Conservation (phyloP, 2,113 vertebrate genomes). For the Passer montanus region DNA sequence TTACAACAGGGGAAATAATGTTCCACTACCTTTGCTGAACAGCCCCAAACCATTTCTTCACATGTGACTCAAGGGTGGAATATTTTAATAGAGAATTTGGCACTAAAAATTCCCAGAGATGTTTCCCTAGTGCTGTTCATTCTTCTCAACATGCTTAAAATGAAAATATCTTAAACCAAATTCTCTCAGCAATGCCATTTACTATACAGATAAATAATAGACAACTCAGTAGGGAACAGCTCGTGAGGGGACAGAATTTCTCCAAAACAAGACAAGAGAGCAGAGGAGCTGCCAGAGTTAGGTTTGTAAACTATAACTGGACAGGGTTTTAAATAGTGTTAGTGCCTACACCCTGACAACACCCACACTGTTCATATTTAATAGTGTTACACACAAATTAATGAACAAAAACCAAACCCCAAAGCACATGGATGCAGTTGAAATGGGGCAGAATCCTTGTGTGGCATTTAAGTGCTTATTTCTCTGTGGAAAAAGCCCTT, state of each 20-base stretch:
- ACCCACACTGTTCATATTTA: not conserved
- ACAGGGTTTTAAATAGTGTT: not conserved
- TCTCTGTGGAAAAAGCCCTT: conserved; percentile 97
- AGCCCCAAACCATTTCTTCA: not conserved
- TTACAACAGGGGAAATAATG: not conserved
- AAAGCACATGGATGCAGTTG: not conserved
- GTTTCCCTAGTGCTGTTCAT: not conserved
- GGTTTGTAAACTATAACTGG: not conserved
- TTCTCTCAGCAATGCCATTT: not conserved
- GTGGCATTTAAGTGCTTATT: conserved; percentile 70
- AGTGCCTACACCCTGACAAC: not conserved
- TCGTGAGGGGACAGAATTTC: not conserved
- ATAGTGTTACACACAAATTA: not conserved
- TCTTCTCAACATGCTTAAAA: not conserved
- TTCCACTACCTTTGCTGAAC: not conserved
- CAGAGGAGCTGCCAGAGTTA: not conserved
- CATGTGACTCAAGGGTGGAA: not conserved
- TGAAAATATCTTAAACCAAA: not conserved
- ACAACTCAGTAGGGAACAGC: not conserved
- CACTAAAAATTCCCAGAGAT: not conserved
- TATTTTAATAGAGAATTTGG: not conserved
- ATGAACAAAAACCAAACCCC: not conserved
- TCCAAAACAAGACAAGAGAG: not conserved
- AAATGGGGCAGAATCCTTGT: not conserved
- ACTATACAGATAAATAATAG: conserved; percentile 53